Percentiles rank a stretch among this genome's conserved stretches.
Conservation (phyloP, 1,140 invertebrate species). For the Pinna nobilis region DNA sequence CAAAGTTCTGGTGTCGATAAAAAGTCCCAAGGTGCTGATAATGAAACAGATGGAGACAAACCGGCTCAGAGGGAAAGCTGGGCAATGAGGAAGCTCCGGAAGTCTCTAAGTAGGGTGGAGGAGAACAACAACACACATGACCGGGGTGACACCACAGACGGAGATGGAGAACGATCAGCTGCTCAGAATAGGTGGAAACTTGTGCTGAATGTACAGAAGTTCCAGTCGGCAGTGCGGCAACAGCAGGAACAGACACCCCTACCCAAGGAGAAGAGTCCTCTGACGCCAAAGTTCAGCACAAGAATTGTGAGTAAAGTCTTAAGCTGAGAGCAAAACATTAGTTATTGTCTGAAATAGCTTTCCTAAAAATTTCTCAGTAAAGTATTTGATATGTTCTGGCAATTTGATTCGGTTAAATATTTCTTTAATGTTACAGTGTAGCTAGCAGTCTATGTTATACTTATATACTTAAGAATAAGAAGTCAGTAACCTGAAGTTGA, state of each 20-base stretch:
- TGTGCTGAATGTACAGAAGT: conserved; percentile 65
- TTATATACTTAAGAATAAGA: no score
- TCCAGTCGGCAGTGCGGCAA: conserved; percentile 55
- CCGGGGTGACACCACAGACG: conserved; percentile 2
- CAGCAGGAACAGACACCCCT: conserved; percentile 23
- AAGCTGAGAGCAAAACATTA: no score
- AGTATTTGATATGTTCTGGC: no score
- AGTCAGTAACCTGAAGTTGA: no score
- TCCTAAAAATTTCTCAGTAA: no score
- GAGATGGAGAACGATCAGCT: background rate
- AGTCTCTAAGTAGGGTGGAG: conserved; percentile 28
- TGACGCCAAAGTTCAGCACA: conserved; percentile 22
- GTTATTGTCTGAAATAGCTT: no score
- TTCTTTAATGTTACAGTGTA: no score
- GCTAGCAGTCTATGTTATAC: no score
- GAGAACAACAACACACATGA: conserved; percentile 51
- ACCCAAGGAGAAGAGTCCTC: conserved; percentile 27
- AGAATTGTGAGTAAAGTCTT: conserved; percentile 32
- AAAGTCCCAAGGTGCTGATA: background rate
- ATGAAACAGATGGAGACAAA: background rate
- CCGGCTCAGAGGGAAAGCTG: conserved; percentile 41
- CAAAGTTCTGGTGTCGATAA: background rate
- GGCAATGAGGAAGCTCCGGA: conserved; percentile 42
- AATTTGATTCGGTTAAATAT: no score
- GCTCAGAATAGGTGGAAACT: conserved; percentile 60